Base-by-base conservation (phyloP, 2,797 vertebrate species). In the Poeciliopsis turneri region DNA sequence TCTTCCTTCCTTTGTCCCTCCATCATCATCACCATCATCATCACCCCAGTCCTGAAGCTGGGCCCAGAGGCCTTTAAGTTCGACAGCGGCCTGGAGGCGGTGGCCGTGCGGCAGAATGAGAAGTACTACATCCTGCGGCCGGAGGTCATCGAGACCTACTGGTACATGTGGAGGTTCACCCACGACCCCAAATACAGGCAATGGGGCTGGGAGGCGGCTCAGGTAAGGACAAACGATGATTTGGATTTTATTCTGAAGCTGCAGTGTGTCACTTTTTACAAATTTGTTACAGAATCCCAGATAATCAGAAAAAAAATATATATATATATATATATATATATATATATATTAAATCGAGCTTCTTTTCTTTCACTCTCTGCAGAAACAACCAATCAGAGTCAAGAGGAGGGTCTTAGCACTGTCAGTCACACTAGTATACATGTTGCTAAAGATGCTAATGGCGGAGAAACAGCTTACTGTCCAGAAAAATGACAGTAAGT, bases 121-220 rank as follows among this genome's bases (percentile, higher is more conserved):
- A 99, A 99, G 87, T 99, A 99, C 90, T 99, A 99, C 93, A 99
- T 99, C 92, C 96, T 99, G 57, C 95, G 98, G 75, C 98, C 98
- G 3, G 98, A 99, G 93, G 98, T 99, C 79, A 99, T 99, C 51
- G 98, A 99, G 94, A 99, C 98, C 23, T 99, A 99, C 88, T 99
- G 97, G 98, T 99, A 99, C 86, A 98, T 99, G 94, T 99, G 98
- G 98, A 96, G 98, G 87, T 99, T 98, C 94, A 99, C 98, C 73
- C 98, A 99, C 0, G 98, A 99, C 84, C 98, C 98, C 84, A 97
- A 98, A 84, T 99, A 99, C 91, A 94, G 98, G 46, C 97, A 97
- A 91, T 99, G 98, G 98, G 98, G 98, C 93, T 99, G 98, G 98
- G 98, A 99, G 91, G 98, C 98, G 73, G 93, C 96, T 0, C 97